phyloP scores from a whole-genome alignment of 2,113 vertebrate species.

The Salvelinus fontinalis region DNA sequence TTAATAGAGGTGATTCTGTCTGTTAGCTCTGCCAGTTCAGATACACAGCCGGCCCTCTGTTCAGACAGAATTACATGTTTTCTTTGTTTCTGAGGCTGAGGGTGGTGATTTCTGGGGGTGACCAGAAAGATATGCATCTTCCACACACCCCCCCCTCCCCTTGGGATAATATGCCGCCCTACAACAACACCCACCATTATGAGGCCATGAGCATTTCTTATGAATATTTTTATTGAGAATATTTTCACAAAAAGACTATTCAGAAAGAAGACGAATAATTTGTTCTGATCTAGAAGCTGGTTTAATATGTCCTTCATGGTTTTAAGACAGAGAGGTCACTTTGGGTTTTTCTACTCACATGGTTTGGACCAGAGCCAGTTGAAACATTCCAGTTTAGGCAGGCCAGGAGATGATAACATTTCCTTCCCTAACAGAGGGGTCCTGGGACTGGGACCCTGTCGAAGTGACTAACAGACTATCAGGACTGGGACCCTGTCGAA shows the following conservation, averaged over 20 bases:
- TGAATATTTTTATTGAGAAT: no score
- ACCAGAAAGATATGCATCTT: no score
- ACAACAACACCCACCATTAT: no score
- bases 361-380: conserved; percentile 52
- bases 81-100: no score
- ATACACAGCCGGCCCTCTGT: not conserved
- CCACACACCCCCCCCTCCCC: no score
- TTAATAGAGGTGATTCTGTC: no score
- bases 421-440: conserved; percentile 45
- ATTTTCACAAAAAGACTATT: no score
- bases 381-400: conserved; percentile 7
- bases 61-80: not conserved
- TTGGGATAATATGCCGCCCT: no score
- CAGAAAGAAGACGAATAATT: no score
- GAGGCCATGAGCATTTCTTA: no score
- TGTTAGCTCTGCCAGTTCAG: not conserved
- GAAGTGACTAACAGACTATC: conserved; percentile 62
- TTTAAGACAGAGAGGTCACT: conserved; percentile 58
- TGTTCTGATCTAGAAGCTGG: no score
- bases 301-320: conserved; percentile 9
- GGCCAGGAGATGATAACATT: conserved; percentile 56
- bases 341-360: conserved; percentile 43
- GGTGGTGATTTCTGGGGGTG: no score
- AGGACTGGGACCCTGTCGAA: conserved; percentile 20
- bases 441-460: conserved; percentile 29